Evolutionary conservation across 2,797 vertebrate genomes (phyloP).

Genomic region (Saguinus oedipus): DNA sequence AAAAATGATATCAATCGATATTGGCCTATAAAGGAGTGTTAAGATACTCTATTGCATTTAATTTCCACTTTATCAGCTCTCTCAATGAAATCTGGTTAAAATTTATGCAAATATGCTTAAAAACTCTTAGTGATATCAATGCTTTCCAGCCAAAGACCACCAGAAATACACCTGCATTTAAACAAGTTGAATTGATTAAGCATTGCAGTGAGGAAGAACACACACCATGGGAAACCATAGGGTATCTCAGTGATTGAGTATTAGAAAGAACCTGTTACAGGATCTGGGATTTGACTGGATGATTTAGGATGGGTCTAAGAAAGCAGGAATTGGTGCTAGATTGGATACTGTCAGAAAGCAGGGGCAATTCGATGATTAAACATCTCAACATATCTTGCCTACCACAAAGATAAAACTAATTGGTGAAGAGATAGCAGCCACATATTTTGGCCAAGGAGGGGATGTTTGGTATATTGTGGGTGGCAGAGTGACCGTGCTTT

Average conservation of each 20-base stretch:
- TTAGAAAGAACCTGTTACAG: neutral
- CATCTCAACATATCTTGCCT: neutral
- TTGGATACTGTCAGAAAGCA: neutral
- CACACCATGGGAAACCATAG: neutral
- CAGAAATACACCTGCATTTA: neutral
- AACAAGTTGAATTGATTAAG: neutral
- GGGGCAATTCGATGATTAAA: neutral
- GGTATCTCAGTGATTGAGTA: neutral
- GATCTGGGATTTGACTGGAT: neutral
- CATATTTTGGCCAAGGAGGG: neutral
- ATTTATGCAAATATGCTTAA: neutral
- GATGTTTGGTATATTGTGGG: neutral
- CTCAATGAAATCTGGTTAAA: conserved; percentile 15
- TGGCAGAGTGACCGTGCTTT: neutral
- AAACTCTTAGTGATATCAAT: neutral
- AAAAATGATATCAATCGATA: neutral
- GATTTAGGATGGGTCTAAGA: neutral
- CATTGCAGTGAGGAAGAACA: accelerated
- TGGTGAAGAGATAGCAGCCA: neutral
- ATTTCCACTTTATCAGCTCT: neutral
- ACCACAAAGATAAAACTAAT: neutral
- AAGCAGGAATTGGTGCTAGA: neutral
- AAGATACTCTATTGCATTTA: neutral
- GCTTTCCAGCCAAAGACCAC: neutral
- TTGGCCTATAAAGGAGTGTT: neutral